Conservation (phyloP, 2,797 vertebrate species). For the Helostoma temminkii region DNA sequence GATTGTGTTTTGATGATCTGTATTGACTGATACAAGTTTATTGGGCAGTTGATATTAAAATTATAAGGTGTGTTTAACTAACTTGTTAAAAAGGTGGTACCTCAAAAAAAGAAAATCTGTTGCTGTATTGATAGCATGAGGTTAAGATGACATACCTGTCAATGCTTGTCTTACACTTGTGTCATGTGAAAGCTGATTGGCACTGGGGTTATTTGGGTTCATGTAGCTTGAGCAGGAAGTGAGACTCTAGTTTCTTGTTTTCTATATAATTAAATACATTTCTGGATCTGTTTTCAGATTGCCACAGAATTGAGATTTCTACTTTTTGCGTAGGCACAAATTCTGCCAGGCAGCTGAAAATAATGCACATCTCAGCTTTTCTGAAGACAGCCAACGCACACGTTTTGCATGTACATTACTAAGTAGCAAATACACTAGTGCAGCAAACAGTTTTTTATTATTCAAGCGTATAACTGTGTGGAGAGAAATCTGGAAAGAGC, state of each 20-base stretch:
- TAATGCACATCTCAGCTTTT: slow-evolving; percentile 14
- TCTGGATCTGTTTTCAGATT: background rate
- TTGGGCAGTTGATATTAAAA: background rate
- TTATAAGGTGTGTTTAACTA: background rate
- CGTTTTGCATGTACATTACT: background rate
- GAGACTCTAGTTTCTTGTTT: slow-evolving; percentile 33
- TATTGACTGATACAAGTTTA: background rate
- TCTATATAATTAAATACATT: background rate
- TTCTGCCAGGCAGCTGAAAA: slow-evolving; percentile 11
- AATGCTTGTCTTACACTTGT: background rate
- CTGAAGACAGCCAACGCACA: slow-evolving; percentile 49
- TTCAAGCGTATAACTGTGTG: background rate
- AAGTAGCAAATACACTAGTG: background rate
- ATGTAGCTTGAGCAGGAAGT: background rate
- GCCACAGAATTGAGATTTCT: background rate
- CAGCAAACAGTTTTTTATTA: too few relatives aligned
- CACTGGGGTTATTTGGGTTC: slow-evolving; percentile 37
- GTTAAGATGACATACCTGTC: slow-evolving; percentile 5
- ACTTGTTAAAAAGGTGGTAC: background rate
- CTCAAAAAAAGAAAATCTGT: too few relatives aligned
- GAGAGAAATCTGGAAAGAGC: background rate
- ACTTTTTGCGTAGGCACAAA: background rate
- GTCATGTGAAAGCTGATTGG: slow-evolving; percentile 17
- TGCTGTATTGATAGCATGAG: too few relatives aligned
- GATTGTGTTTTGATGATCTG: background rate